phyloP scores from a whole-genome alignment of 2,113 vertebrate species.

The Antechinus stuartii region DNA sequence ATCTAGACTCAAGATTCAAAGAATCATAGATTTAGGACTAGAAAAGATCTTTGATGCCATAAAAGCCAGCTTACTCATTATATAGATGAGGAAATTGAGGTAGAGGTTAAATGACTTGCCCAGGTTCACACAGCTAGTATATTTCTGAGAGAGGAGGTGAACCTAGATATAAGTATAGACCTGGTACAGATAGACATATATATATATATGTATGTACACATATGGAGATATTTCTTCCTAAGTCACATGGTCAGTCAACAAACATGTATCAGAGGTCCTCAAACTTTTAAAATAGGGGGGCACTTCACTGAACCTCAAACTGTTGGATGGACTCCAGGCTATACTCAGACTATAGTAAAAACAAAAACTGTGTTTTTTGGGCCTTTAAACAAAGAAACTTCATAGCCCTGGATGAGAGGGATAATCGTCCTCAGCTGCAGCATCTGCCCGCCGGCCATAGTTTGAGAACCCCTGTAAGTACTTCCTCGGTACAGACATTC shows the following conservation, averaged over 20 bases:
- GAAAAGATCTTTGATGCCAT: neutral
- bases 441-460: too few relatives aligned
- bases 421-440: too few relatives aligned
- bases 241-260: neutral
- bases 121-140: neutral
- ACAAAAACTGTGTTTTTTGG: too few relatives aligned
- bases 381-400: too few relatives aligned
- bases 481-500: neutral
- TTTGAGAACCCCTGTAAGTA: neutral
- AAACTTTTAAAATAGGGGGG: too few relatives aligned
- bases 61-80: neutral
- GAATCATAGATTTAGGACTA: neutral
- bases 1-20: neutral
- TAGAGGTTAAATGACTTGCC: neutral
- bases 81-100: neutral
- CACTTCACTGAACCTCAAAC: too few relatives aligned
- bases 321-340: too few relatives aligned
- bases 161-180: neutral
- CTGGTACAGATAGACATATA: neutral
- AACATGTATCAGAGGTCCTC: neutral
- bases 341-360: too few relatives aligned
- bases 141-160: too few relatives aligned
- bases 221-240: neutral
- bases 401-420: too few relatives aligned
- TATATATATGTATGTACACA: neutral